Base-by-base conservation (phyloP, 1,140 invertebrate species). In the Panagrolaimus sp. region DNA sequence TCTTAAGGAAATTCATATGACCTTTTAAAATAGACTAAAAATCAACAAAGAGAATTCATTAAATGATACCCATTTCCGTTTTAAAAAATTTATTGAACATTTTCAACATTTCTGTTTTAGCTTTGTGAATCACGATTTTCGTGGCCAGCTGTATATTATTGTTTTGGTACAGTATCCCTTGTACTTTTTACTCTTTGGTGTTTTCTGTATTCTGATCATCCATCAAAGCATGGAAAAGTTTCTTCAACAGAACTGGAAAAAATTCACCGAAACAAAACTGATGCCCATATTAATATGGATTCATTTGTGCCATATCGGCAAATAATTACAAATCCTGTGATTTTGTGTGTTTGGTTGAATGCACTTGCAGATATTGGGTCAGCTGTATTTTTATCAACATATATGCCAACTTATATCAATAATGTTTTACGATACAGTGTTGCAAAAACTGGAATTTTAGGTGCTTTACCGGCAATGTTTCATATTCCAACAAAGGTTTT, bases 321-420 rank as follows among this genome's bases (percentile, higher is more conserved):
- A 58, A 43, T 71, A 38, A 38, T 71, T 4, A 43, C 21, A 0
- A 48, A 58, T 44, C 28, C 55, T 6, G 14, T 76, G 5, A 52
- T 78, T 63, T 76, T 72, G 76, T 43, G 66, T 44, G 68, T 79
- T 47, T 76, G 72, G 75, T 68, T 76, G 5, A 76, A 76, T 43
- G 77, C 75, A 7, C 71, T 76, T 15, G 75, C 71, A 5, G 75
- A 76, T 67, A 70, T 76, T 38, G 68, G 74, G 21, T 66, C 74
- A 12, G 74, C 65, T 21, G 70, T 73, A 6, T 76, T 76, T 46
- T 64, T 76, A 45, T 65, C 76, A 15, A 76, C 72, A 24, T 76
- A 76, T 52, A 62, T 70, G 10, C 75, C 75, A 12, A 79, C 71
- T 32, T 76, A 76, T 48, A 55, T 76, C 21, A 72, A 72, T 12